Evolutionary conservation across 2,797 vertebrate species (phyloP), one percentile per base, ranked within the genome.

Genomic region (Gymnodraco acuticeps): DNA sequence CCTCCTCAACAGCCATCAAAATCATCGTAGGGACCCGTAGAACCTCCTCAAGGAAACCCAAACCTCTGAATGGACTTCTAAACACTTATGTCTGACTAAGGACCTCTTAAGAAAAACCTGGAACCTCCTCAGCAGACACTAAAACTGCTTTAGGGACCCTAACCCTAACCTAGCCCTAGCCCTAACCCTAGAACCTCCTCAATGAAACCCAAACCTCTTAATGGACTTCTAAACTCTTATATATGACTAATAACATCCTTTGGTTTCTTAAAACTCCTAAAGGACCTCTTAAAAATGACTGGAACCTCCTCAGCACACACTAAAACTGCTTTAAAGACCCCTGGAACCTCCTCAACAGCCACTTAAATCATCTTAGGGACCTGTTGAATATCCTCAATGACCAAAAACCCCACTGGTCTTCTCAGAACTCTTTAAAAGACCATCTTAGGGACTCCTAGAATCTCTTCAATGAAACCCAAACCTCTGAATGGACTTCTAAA

Each of bases 361-460:
- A n/a, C 8, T 23, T 48, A 14, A 33, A 27, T 45, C 23, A 23
- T 9, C 5, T 53, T 0, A 45, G 3, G 0, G 8, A 19, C 6
- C 23, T 0, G 4, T 45, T 16, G 4, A 54, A 38, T n/a, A 9
- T 5, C 33, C 0, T n/a, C 0, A 8, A 3, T 6, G 13, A 6
- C 27, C 27, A 27, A 27, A 5, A 11, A 5, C 1, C 15, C 19
- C 19, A 27, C n/a, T 27, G 27, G 27, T 27, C 27, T 27, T 27
- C 64, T 33, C 3, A 12, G n/a, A 0, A 46, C 20, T 16, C 14
- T 3, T 13, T 5, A 27, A 5, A 53, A 5, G 3, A 27, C 6
- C 51, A 23, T 8, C 33, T 31, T 15, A 16, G 13, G 53, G 15
- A 10, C 54, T 2, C 7, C 13, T 45, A 15, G 43, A 5, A 27